Evolutionary conservation across 2,113 vertebrate genomes (phyloP).

Genomic region (Anarhynchus alexandrinus): DNA sequence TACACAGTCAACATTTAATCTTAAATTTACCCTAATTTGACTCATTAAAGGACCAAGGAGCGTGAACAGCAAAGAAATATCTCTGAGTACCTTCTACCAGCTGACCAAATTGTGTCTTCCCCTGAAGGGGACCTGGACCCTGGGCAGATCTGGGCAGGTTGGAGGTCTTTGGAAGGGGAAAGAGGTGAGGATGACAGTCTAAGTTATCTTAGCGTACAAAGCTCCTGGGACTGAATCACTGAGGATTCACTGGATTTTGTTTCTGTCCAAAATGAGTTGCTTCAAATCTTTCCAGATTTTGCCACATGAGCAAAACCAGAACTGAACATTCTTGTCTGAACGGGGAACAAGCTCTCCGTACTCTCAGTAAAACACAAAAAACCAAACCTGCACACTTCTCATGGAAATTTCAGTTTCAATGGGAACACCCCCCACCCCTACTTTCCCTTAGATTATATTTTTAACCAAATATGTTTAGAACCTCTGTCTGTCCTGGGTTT

Average conservation of each 20-base stretch:
- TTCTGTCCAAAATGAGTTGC: neutral
- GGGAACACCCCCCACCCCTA: rapidly evolving
- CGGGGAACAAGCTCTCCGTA: neutral
- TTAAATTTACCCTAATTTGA: neutral
- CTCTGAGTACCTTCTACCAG: neutral
- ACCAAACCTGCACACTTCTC: neutral
- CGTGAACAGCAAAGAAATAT: neutral
- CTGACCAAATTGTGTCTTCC: neutral
- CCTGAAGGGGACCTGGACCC: neutral
- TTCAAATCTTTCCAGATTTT: neutral
- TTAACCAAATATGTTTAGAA: neutral
- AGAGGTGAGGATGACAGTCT: neutral
- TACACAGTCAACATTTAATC: neutral
- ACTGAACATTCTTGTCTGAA: neutral
- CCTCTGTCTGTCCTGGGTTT: neutral
- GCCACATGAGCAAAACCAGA: neutral
- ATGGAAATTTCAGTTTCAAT: neutral
- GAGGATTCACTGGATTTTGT: neutral
- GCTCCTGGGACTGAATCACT: neutral
- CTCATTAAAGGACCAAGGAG: neutral
- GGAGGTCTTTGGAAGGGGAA: neutral
- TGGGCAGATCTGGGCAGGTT: neutral
- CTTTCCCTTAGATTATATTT: neutral
- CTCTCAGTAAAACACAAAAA: neutral
- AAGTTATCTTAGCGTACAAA: neutral